Evolutionary conservation across 2,113 vertebrate species (phyloP), one percentile per base, ranked within the genome.

Genomic region (Hemiprocne comata): DNA sequence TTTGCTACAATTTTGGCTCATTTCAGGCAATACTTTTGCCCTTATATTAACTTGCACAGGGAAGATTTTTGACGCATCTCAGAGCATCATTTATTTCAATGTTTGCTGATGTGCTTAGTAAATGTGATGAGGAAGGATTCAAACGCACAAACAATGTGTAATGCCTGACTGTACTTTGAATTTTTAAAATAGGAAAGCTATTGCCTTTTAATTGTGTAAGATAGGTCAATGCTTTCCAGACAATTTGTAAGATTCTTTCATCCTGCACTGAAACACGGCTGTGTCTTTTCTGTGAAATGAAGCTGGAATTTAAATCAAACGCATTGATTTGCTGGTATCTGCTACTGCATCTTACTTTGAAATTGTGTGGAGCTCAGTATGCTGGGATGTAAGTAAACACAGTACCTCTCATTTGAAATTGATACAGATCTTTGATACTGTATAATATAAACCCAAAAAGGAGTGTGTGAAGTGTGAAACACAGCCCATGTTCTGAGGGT

Each of bases 331-430:
- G 8, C 50, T 92, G 65, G 60, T 53, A 23, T 40, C 50, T 80
- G 64, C 46, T 53, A 5, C 17, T 6, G 0, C 29, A 50, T 11
- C 51, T 54, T 10, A 13, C 4, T 18, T 15, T 71, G 51, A 71
- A 89, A 84, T 18, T 9, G 40, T 9, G 1, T 4, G 10, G 36
- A 55, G 31, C 23, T 36, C 0, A 1, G 26, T 50, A 0, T 19
- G 31, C 24, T 38, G 54, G 25, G 31, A 2, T 31, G 33, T 17
- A 2, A 11, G 19, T 17, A 23, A 44, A 17, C 1, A 1, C 1
- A 2, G 62, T 34, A 31, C 29, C 23, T 58, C 28, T 57, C 13
- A 3, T 85, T 28, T 70, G 31, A 46, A 51, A 20, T 34, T 33
- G 29, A 17, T 44, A 38, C 10, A 4, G 16, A 11, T 55, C n/a